Evolutionary conservation across 2,113 vertebrate species (phyloP).

Genomic region (Regulus satrapa): DNA sequence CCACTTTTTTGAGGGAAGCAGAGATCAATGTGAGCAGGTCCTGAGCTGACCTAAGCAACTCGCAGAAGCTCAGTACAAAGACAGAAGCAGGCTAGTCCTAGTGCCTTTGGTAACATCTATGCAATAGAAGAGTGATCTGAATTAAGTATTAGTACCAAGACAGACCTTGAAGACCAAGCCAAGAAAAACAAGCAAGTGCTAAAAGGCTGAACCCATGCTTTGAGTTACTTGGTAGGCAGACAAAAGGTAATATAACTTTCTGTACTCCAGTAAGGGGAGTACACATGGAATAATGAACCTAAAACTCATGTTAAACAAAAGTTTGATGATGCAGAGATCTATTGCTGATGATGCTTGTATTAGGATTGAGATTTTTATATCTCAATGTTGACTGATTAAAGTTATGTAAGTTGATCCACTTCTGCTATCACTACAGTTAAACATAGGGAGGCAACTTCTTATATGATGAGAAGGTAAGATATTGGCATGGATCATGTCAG

Average conservation of each 20-base stretch:
- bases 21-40: not conserved
- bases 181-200: not conserved
- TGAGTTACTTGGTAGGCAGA: not conserved
- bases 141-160: not conserved
- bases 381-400: not conserved
- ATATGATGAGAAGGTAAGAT: not conserved
- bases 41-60: not conserved
- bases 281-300: not conserved
- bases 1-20: not conserved
- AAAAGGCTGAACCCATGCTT: not conserved
- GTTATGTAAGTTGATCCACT: not conserved
- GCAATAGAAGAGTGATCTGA: not conserved
- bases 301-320: not conserved
- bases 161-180: not conserved
- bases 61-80: not conserved
- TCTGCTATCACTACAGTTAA: not conserved
- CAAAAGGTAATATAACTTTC: not conserved
- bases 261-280: not conserved
- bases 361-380: not conserved
- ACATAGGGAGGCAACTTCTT: not conserved
- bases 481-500: not conserved
- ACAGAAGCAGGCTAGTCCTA: not conserved
- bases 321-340: not conserved
- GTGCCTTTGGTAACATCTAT: rapidly evolving
- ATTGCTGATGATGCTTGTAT: not conserved